Conservation (phyloP, 2,888 invertebrate genomes). For the Syritta pipiens region DNA sequence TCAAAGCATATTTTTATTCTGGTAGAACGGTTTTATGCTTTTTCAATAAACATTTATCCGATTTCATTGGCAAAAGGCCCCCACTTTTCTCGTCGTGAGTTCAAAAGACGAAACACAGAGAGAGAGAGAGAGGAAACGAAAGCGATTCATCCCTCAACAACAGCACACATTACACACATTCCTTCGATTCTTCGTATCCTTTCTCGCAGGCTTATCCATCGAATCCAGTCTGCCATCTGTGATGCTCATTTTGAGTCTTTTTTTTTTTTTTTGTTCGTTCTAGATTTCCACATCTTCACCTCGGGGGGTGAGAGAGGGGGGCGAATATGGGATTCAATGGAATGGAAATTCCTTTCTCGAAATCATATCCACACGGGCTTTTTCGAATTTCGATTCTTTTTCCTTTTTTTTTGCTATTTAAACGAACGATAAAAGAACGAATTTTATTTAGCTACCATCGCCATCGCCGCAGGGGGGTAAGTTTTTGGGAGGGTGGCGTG, state of each 20-base stretch:
- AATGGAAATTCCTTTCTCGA: constrained; percentile 77
- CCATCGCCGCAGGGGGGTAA: constrained; percentile 26
- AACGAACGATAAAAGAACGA: constrained; percentile 50
- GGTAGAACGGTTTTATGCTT: constrained; percentile 80
- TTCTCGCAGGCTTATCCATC: constrained; percentile 57
- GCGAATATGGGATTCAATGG: constrained; percentile 78
- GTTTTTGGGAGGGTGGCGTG: neutral
- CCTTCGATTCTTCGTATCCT: constrained; percentile 32
- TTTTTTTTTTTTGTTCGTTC: constrained; percentile 7
- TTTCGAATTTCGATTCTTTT: constrained; percentile 48
- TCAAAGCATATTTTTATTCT: constrained; percentile 80
- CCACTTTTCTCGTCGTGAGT: no score
- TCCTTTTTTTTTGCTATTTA: constrained; percentile 38
- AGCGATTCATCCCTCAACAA: constrained; percentile 39
- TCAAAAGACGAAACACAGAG: constrained; percentile 51
- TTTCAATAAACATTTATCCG: constrained; percentile 80
- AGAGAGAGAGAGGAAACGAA: neutral
- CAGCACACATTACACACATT: constrained; percentile 57
- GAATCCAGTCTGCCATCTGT: constrained; percentile 57
- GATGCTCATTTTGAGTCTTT: constrained; percentile 40
- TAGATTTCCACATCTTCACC: constrained; percentile 9
- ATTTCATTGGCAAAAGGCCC: constrained; percentile 75
- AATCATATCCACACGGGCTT: constrained; percentile 72
- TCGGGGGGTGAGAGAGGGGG: constrained; percentile 24
- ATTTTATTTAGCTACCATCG: constrained; percentile 34